A percentile compares a stretch with the other conserved stretches of the same genome.
Conservation (phyloP, 2,888 invertebrate genomes). For the Xanthia icteritia region DNA sequence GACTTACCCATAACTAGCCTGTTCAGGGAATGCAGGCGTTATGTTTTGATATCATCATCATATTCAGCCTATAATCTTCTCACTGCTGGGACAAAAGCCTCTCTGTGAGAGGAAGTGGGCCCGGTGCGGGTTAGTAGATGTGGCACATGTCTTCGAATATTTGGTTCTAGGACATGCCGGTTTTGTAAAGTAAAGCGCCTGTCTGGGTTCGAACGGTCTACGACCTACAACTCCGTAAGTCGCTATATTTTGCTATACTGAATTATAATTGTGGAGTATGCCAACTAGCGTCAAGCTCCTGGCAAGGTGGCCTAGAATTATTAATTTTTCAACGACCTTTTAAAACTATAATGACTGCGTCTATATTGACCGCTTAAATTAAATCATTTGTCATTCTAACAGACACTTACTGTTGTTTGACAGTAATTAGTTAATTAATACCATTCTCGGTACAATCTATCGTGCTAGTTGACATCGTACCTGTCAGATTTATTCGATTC, state of each 20-base stretch:
- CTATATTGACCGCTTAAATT: conserved; percentile 1
- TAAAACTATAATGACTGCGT: not conserved
- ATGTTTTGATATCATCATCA: too few species aligned
- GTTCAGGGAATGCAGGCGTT: too few species aligned
- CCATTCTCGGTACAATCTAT: conserved; percentile 13
- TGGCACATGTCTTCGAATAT: not conserved
- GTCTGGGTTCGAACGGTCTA: not conserved
- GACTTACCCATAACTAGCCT: too few species aligned
- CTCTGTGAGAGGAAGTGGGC: not conserved
- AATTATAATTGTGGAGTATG: not conserved
- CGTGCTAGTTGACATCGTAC: conserved; percentile 15
- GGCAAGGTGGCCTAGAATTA: not conserved
- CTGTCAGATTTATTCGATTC: conserved; percentile 11
- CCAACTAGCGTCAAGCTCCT: not conserved
- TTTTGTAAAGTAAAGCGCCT: not conserved
- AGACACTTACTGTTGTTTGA: conserved; percentile 8
- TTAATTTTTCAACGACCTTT: conserved; percentile 2
- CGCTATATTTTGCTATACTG: too few species aligned
- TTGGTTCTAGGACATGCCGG: not conserved
- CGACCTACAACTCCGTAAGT: not conserved
- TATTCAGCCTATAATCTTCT: too few species aligned
- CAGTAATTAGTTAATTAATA: conserved; percentile 27
- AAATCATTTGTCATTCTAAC: conserved; percentile 11
- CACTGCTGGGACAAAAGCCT: too few species aligned
- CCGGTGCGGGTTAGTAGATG: not conserved